These are phyloP conservation scores for Watsonalla cultraria DNA, from an alignment of 2,888 invertebrate species.

Conservation along the genomic window DNA sequence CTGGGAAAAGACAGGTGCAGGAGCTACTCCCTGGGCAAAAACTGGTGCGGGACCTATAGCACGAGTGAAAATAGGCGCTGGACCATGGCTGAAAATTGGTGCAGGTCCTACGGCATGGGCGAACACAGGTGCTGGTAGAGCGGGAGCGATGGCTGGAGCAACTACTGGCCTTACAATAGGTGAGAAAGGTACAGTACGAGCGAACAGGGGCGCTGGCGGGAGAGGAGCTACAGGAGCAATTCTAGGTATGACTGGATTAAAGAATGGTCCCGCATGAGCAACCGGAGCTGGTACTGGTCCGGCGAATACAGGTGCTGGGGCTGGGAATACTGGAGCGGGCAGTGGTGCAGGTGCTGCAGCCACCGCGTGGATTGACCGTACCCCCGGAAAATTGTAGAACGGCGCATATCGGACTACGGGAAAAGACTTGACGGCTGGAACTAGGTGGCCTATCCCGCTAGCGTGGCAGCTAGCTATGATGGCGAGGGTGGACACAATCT, in stretches of 20 bases:
- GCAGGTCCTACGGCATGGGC: constrained; percentile 20
- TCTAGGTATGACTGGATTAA: constrained; percentile 23
- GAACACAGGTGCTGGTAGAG: constrained; percentile 31
- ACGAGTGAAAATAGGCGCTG: constrained; percentile 27
- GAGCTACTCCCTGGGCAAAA: constrained; percentile 31
- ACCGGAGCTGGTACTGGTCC: constrained; percentile 7
- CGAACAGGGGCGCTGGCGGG: constrained; percentile 15
- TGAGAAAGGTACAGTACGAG: constrained; percentile 32
- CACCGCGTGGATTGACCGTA: constrained; percentile 62
- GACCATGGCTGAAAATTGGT: constrained; percentile 35
- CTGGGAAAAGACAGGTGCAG: constrained; percentile 27
- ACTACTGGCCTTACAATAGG: constrained; percentile 32
- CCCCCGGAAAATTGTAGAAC: constrained; percentile 67
- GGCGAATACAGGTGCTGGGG: constrained; percentile 23
- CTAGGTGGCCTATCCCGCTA: constrained; percentile 62
- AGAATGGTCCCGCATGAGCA: constrained; percentile 19
- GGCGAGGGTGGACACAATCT: constrained; percentile 50
- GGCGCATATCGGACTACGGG: constrained; percentile 69
- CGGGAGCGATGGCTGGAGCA: constrained; percentile 23
- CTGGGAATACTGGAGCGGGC: constrained; percentile 26
- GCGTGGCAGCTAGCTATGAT: constrained; percentile 64
- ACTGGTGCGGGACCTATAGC: constrained; percentile 29
- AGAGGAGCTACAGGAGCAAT: constrained; percentile 17
- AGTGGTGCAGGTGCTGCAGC: constrained; percentile 28
- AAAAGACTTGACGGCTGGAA: constrained; percentile 51